A percentile compares a stretch with the other conserved stretches of the same genome.
phyloP scores from a whole-genome alignment of 2,888 invertebrate species.

The Listrodromus nycthemerus region DNA sequence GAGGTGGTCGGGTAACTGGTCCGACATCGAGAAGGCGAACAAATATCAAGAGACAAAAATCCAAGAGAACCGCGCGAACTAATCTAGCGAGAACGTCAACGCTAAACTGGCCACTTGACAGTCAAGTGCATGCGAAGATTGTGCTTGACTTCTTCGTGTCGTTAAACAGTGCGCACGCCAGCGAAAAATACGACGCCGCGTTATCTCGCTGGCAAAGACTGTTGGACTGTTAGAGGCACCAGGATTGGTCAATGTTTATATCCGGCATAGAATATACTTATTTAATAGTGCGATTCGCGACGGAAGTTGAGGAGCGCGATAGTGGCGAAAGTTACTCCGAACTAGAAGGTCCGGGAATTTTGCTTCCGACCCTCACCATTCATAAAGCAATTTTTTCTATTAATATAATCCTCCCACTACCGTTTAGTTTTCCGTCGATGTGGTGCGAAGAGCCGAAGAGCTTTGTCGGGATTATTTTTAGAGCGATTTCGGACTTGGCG shows the following conservation, averaged over 20 bases:
- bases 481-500: conserved; percentile 50
- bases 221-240: conserved; percentile 1
- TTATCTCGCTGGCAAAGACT: conserved; percentile 37
- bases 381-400: conserved; percentile 64
- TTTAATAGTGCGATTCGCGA: conserved; percentile 1
- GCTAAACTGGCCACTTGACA: conserved; percentile 35
- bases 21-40: background rate
- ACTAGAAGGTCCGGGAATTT: conserved; percentile 48
- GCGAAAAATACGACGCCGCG: conserved; percentile 50
- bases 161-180: conserved; percentile 42
- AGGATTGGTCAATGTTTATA: conserved; percentile 26
- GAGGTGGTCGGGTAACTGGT: background rate
- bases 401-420: conserved; percentile 62
- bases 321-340: conserved; percentile 40
- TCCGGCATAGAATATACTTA: conserved; percentile 9
- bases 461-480: conserved; percentile 55
- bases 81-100: conserved; percentile 22
- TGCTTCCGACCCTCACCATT: conserved; percentile 33
- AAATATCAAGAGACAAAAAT: background rate
- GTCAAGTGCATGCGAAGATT: conserved; percentile 28
- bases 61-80: background rate
- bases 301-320: conserved; percentile 50
- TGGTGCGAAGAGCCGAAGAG: conserved; percentile 16
- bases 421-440: background rate
- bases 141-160: conserved; percentile 11